A percentile compares a stretch with the other conserved stretches of the same genome.
Evolutionary conservation across 2,113 vertebrate species (phyloP).

Genomic region (Seriola quinqueradiata): DNA sequence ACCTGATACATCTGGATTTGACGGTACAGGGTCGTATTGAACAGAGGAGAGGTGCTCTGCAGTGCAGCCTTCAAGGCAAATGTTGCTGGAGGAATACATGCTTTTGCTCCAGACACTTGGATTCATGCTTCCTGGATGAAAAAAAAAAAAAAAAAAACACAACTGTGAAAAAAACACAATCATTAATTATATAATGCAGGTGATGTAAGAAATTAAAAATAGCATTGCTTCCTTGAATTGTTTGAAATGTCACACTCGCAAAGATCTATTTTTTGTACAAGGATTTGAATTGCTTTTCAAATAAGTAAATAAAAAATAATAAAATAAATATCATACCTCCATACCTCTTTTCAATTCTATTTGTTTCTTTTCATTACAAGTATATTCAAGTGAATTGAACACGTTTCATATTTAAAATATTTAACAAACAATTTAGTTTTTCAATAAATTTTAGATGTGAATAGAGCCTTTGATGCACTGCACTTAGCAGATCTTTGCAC

Average conservation of each 20-base stretch:
- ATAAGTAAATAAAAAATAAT: background rate
- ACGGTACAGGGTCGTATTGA: conserved; percentile 50
- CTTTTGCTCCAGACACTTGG: conserved; percentile 69
- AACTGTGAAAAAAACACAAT: background rate
- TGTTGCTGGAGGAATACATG: conserved; percentile 58
- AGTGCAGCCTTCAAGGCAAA: conserved; percentile 60
- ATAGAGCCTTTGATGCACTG: too few relatives aligned
- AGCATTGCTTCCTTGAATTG: background rate
- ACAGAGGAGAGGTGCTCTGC: conserved; percentile 66
- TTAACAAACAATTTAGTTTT: background rate
- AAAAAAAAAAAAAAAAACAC: conserved; percentile 13
- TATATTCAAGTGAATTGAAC: background rate
- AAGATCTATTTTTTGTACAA: background rate
- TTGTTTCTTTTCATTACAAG: background rate
- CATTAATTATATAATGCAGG: background rate
- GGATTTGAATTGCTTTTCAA: background rate
- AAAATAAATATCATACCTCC: background rate
- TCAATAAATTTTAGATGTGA: too few relatives aligned
- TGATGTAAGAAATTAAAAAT: background rate
- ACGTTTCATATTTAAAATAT: background rate
- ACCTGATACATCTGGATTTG: conserved; percentile 65
- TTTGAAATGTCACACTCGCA: background rate
- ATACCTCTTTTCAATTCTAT: background rate
- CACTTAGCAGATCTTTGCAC: background rate
- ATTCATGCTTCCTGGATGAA: conserved; percentile 57